These are phyloP conservation scores for Streptopelia turtur DNA, from an alignment of 2,797 vertebrate genomes.

Conservation along the genomic window DNA sequence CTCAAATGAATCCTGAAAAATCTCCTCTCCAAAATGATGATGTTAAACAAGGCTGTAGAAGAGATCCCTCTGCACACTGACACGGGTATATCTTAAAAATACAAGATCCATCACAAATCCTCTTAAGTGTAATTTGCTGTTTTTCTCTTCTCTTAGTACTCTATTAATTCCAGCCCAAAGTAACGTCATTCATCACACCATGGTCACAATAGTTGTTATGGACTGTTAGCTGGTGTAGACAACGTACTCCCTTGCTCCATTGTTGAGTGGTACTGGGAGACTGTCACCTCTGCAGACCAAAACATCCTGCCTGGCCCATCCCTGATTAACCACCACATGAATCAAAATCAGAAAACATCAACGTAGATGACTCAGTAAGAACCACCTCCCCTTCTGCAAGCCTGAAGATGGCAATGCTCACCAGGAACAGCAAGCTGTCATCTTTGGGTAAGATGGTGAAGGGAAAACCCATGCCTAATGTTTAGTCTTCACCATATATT, in stretches of 20 bases:
- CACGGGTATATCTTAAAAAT: slow-evolving; percentile 67
- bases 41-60: slow-evolving; percentile 80
- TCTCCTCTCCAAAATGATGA: slow-evolving; percentile 79
- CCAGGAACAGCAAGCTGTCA: slow-evolving; percentile 77
- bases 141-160: not conserved
- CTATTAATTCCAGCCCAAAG: not conserved
- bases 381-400: slow-evolving; percentile 51
- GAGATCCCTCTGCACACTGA: slow-evolving; percentile 78
- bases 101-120: not conserved
- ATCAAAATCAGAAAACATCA: slow-evolving; percentile 78
- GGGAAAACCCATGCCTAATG: slow-evolving; percentile 80
- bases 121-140: not conserved
- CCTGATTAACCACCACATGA: slow-evolving; percentile 76
- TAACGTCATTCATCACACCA: not conserved
- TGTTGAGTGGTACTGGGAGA: not conserved
- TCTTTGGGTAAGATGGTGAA: slow-evolving; percentile 79
- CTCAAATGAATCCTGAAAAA: slow-evolving; percentile 80
- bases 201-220: not conserved
- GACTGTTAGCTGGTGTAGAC: not conserved
- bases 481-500: slow-evolving; percentile 80
- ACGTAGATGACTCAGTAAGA: slow-evolving; percentile 66
- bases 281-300: not conserved
- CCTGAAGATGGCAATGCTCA: slow-evolving; percentile 78
- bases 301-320: slow-evolving; percentile 68
- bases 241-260: not conserved